These are phyloP conservation scores for Rhincodon typus DNA, from an alignment of 2,797 vertebrate species.

Conservation along the genomic window DNA sequence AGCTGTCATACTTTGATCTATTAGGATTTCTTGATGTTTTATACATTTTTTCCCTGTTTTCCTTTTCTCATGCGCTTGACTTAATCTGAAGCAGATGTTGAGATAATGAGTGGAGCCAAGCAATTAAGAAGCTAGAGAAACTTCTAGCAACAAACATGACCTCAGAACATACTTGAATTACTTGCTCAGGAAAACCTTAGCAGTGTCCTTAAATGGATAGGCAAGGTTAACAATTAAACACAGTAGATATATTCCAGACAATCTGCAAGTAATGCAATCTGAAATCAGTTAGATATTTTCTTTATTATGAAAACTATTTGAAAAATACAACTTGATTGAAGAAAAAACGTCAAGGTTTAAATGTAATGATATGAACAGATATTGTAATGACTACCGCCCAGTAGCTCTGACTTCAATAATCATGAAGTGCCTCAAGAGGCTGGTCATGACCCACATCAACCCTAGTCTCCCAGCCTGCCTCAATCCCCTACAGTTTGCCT, in stretches of 20 bases:
- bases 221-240: neutral
- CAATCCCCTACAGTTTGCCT: no score
- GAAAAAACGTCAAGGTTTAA: neutral
- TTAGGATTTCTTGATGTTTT: neutral
- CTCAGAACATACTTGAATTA: neutral
- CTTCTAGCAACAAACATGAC: neutral
- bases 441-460: no score
- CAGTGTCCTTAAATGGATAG: neutral
- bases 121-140: neutral
- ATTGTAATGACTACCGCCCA: no score
- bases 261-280: neutral
- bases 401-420: no score
- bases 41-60: neutral
- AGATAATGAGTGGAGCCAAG: neutral
- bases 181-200: neutral
- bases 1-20: neutral
- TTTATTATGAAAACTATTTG: neutral
- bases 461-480: no score
- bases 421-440: no score
- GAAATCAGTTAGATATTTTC: neutral
- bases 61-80: neutral
- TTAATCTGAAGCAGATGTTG: neutral
- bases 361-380: neutral
- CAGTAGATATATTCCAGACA: neutral
- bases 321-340: neutral